Evolutionary conservation across 2,888 invertebrate species (phyloP).

Genomic region (Xanthia togata): DNA sequence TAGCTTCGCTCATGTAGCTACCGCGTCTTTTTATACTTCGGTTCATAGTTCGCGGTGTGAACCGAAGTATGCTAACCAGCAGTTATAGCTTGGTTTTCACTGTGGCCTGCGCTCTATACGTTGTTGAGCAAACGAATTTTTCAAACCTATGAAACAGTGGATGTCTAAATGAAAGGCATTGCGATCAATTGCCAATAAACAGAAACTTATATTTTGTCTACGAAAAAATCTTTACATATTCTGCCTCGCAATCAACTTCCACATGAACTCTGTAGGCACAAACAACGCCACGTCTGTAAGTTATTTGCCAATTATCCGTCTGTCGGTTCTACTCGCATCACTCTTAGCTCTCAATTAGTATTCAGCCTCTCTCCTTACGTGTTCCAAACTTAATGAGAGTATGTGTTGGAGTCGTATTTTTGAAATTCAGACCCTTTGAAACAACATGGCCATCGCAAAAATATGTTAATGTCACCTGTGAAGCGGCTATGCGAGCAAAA

Average conservation of each 20-base stretch:
- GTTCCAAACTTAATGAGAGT: constrained; percentile 89
- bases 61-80: too few relatives aligned
- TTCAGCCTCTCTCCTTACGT: constrained; percentile 86
- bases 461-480: constrained; percentile 85
- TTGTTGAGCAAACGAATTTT: too few relatives aligned
- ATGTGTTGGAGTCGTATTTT: constrained; percentile 85
- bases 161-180: too few relatives aligned
- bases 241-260: constrained; percentile 11
- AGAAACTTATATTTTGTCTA: neutral
- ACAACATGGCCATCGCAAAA: constrained; percentile 83
- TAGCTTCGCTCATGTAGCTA: too few relatives aligned
- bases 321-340: constrained; percentile 73
- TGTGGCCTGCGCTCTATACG: too few relatives aligned
- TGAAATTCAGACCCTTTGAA: constrained; percentile 87
- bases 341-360: constrained; percentile 85
- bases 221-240: neutral
- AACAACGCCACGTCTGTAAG: constrained; percentile 35
- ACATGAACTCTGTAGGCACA: constrained; percentile 39
- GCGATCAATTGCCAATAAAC: too few relatives aligned
- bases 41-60: too few relatives aligned
- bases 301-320: constrained; percentile 63
- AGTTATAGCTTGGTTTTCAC: too few relatives aligned
- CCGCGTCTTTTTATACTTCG: too few relatives aligned
- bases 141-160: too few relatives aligned
- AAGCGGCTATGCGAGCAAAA: constrained; percentile 73